Percentiles rank a stretch among this genome's conserved stretches.
These are phyloP conservation scores for Neoscelio sp. DNA, from an alignment of 2,888 invertebrate species.

Conservation along the genomic window DNA sequence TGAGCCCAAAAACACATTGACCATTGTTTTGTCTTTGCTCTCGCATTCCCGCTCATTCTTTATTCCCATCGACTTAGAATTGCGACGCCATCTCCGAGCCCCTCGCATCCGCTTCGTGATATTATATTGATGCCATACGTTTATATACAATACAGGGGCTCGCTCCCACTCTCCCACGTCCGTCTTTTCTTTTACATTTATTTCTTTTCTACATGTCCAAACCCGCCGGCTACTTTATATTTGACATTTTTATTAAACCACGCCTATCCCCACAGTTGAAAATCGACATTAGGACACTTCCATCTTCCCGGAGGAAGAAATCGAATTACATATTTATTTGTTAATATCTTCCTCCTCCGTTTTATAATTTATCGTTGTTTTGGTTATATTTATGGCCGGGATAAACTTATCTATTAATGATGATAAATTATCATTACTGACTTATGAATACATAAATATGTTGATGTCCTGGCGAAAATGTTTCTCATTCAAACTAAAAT, in stretches of 20 bases:
- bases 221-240: constrained; percentile 82
- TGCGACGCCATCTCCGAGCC: constrained; percentile 51
- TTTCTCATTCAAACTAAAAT: too few relatives aligned
- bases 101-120: constrained; percentile 67
- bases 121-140: constrained; percentile 73
- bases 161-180: constrained; percentile 35
- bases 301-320: constrained; percentile 76
- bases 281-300: constrained; percentile 80
- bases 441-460: too few relatives aligned
- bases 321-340: constrained; percentile 68
- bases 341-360: too few relatives aligned
- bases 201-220: constrained; percentile 82
- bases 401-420: too few relatives aligned
- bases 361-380: too few relatives aligned
- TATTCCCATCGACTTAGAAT: constrained; percentile 54
- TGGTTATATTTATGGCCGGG: too few relatives aligned
- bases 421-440: too few relatives aligned
- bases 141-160: constrained; percentile 64
- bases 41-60: constrained; percentile 41
- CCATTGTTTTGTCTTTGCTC: constrained; percentile 49
- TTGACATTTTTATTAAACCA: constrained; percentile 83
- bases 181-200: constrained; percentile 79
- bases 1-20: constrained; percentile 58
- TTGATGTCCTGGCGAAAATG: too few relatives aligned
- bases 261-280: constrained; percentile 71